Evolutionary conservation across 2,888 invertebrate species (phyloP), one percentile per base, ranked within the genome.

Genomic region (Hedya salicella): DNA sequence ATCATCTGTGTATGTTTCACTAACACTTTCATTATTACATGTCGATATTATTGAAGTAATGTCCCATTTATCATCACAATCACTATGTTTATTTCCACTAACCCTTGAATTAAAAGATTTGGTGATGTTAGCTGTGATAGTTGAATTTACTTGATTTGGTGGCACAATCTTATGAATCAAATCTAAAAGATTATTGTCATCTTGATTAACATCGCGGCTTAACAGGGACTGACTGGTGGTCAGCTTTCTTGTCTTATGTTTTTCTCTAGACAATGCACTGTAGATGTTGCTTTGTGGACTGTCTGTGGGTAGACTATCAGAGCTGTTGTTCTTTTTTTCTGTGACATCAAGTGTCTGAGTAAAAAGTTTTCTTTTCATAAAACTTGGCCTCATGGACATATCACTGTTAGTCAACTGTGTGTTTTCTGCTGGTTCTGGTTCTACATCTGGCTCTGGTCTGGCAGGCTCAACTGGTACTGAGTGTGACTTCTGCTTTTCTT

Each of bases 141-240:
- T 88, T n/a, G 76, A 60, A 73, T 86, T 88, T 64, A 89, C 87
- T 39, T 78, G 78, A 13, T 88, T 83, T 9, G 79, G 75, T 8
- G 90, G 88, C 9, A 92, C 88, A 72, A 92, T 87, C 75, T 89
- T 90, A 42, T 89, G 85, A 56, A 92, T 88, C 69, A 91, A 84
- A 73, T 90, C 86, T 67, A 88, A 71, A 13, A 87, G 75, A 78
- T 86, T 85, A 53, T 75, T 84, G 44, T 85, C 83, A 60, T 89
- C 87, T 39, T 73, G 70, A 19, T 73, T 66, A 13, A 89, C 73
- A 69, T 89, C 89, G 69, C 87, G 80, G 68, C 78, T 88, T 5
- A 91, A 69, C 72, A 86, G 88, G 3, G 86, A 88, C 68, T 88
- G 87, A 57, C 83, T 82, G 57, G 85, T 78, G 0, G 83, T 84